Conservation (phyloP, 2,113 vertebrate genomes). For the Pomatostomus ruficeps region DNA sequence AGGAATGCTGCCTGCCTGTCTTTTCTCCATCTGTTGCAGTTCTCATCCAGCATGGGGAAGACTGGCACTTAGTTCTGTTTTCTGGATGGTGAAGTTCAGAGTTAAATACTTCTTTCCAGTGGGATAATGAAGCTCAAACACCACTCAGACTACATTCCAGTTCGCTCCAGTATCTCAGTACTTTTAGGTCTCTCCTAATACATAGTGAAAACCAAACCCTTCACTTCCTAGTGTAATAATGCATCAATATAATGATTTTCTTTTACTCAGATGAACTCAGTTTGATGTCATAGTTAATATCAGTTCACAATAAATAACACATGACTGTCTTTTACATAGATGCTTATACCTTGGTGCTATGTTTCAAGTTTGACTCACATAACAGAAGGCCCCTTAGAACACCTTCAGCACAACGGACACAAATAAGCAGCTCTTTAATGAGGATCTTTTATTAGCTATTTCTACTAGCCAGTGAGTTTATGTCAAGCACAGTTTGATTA, state of each 20-base stretch:
- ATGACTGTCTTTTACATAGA: neutral
- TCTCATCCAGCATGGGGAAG: neutral
- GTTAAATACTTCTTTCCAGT: neutral
- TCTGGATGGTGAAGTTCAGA: neutral
- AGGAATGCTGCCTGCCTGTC: neutral
- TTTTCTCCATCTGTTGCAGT: neutral
- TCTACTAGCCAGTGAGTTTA: neutral
- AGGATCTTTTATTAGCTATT: neutral
- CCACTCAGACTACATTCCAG: neutral
- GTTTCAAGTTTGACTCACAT: neutral
- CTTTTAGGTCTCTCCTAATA: neutral
- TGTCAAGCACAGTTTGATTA: neutral
- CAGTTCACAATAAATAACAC: neutral
- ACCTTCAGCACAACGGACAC: fast-evolving
- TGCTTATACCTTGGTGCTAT: neutral
- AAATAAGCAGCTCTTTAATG: neutral
- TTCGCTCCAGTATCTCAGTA: neutral
- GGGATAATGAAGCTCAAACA: neutral
- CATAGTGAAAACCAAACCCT: neutral
- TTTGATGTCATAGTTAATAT: neutral
- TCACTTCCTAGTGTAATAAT: neutral
- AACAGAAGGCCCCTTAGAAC: neutral
- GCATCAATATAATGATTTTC: neutral
- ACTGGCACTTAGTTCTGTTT: neutral
- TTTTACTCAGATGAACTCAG: neutral